Base-by-base conservation (phyloP, 2,113 vertebrate genomes). In the Otus sunia region DNA sequence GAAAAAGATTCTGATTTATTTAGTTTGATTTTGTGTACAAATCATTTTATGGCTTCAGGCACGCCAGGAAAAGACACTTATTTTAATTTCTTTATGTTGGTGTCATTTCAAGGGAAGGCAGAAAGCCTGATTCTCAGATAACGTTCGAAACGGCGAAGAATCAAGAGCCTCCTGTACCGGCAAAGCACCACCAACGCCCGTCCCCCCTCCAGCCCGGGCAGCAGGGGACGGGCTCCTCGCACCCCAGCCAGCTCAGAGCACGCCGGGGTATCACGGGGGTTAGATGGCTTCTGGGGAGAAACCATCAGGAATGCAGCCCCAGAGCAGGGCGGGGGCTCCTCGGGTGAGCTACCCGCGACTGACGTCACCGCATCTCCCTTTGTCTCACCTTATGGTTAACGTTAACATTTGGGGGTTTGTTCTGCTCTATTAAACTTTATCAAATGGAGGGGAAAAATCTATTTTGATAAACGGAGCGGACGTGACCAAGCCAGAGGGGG, bases 341-440 rank as follows among this genome's bases (percentile, higher is more conserved):
- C 14, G 0, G 2, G 22, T 0, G 6, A 11, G 43, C 37, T 18
- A 1, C 55, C 64, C 2, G 0, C 0, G 13, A 11, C 43, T 0
- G 6, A 4, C 11, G 12, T 0, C 17, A 6, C 52, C 2, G 14
- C 36, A 2, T 5, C 59, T 86, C 62, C 64, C 83, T 12, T 26
- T 7, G 2, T 2, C 27, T 18, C 56, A 49, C 73, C 71, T 30
- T 10, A 2, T 0, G 30, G 49, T 12, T 66, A 29, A 22, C 0
- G 10, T 6, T 6, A 45, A 30, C 69, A 14, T 12, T 26, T 15
- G 17, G 36, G 12, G 27, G 4, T 86, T 53, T 34, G 27, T 86
- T 92, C 90, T 90, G 85, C 93, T 88, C 85, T 29, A 13, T 68
- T 71, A 67, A 83, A 37, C 81, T 20, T 20, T 7, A 52, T 3